phyloP scores from a whole-genome alignment of 2,113 vertebrate species.

The Kryptolebias marmoratus region DNA sequence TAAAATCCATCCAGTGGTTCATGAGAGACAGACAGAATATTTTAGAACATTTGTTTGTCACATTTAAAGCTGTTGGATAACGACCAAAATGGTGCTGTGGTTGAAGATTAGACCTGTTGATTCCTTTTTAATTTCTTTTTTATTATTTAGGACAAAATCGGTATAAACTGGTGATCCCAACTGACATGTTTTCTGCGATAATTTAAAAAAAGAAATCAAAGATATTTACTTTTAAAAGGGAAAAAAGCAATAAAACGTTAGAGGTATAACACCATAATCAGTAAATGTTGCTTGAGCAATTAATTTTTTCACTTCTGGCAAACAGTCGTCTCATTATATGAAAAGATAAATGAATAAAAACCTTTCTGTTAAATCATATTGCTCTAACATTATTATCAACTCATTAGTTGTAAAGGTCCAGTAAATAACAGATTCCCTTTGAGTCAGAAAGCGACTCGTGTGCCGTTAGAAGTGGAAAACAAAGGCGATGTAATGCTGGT shows the following conservation, averaged over 20 bases:
- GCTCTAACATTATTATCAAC: too few relatives aligned
- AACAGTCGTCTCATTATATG: neutral
- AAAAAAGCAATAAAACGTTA: neutral
- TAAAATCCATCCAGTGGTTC: too few relatives aligned
- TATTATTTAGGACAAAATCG: neutral
- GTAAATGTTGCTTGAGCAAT: neutral
- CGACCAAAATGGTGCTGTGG: too few relatives aligned
- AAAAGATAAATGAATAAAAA: too few relatives aligned
- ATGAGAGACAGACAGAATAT: too few relatives aligned
- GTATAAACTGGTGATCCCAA: neutral
- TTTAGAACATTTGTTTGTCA: conserved; percentile 6
- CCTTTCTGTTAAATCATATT: too few relatives aligned
- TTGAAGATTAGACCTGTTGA: neutral
- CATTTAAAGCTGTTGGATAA: conserved; percentile 1
- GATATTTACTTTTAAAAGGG: too few relatives aligned
- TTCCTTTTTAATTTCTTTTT: neutral
- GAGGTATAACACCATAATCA: too few relatives aligned
- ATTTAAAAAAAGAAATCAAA: too few relatives aligned
- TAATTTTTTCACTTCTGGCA: neutral
- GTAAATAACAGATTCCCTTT: neutral
- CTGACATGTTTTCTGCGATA: neutral
- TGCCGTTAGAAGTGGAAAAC: neutral
- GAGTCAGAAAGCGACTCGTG: too few relatives aligned
- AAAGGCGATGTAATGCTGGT: neutral
- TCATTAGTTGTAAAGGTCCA: too few relatives aligned